Percentiles rank a stretch among this genome's conserved stretches.
Evolutionary conservation across 2,113 vertebrate genomes (phyloP).

Genomic region (Stictonetta naevosa): DNA sequence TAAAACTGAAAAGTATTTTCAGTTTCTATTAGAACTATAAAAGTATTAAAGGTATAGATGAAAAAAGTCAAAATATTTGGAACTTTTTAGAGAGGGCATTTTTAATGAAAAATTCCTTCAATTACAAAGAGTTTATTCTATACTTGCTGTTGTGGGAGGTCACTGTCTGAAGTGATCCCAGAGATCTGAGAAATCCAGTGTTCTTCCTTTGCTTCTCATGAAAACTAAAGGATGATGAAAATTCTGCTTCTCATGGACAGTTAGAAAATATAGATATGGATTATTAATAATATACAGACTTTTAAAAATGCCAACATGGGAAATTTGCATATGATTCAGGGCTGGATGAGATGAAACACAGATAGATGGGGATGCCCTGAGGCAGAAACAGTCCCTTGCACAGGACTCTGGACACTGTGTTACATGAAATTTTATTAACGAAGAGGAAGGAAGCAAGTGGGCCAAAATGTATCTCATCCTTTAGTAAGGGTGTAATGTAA

Average conservation of each 20-base stretch:
- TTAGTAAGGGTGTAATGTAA: not conserved
- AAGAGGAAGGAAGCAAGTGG: not conserved
- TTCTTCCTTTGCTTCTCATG: not conserved
- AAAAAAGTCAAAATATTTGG: not conserved
- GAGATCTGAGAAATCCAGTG: not conserved
- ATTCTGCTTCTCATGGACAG: not conserved
- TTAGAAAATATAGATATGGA: not conserved
- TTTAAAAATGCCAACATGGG: not conserved
- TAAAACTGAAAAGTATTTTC: too few species aligned
- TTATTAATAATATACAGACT: not conserved
- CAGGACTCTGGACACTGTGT: not conserved
- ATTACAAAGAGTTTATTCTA: not conserved
- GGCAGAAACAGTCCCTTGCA: not conserved
- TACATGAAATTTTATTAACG: not conserved
- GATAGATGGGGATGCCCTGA: not conserved
- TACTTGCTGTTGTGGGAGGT: not conserved
- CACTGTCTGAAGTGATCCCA: not conserved
- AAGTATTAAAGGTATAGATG: not conserved
- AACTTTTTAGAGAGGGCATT: not conserved
- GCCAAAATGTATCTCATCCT: not conserved
- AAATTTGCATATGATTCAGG: not conserved
- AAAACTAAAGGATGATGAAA: not conserved
- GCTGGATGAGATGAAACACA: not conserved
- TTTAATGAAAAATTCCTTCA: not conserved
- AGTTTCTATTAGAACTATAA: too few species aligned